Base-by-base conservation (phyloP, 2,797 vertebrate genomes). In the Pseudochromis fuscus region DNA sequence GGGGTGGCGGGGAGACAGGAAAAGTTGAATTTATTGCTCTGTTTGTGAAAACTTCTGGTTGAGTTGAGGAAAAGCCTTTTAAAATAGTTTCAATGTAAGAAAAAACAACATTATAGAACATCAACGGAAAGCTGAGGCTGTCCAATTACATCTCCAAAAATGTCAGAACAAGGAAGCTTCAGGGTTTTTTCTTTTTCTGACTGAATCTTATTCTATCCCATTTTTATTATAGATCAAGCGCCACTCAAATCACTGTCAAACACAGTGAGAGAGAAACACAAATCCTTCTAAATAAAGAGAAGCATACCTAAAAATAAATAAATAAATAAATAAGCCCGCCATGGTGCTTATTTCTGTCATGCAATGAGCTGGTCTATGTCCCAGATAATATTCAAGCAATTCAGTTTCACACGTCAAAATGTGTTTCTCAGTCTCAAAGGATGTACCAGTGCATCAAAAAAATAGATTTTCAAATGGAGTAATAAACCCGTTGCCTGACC, bases 221-320 rank as follows among this genome's bases (percentile, higher is more conserved):
- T 77, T 79, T 75, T 76, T 79, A 85, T 80, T 50, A 73, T 53
- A 77, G 59, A 86, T 88, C 75, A 84, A 74, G 55, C 9, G 21
- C 21, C 4, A 1, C 16, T 37, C 42, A 79, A 85, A 79, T 77
- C 65, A 59, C 33, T 66, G 66, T 63, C 48, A 56, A 59, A 60
- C 40, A 60, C 5, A 11, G 12, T 35, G 35, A 69, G n/a, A 67
- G 18, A 7, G 37, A 67, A 52, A 66, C 57, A 76, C 21, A 68
- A 79, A 66, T 76, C 57, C 25, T 23, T 76, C 24, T 16, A 24
- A 67, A 66, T 62, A 73, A 77, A 82, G 64, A 67, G 59, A 79
- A 66, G 24, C 25, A 67, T 24, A 83, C 44, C 46, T 75, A 64
- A 72, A 40, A 74, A 21, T 66, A 70, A 80, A n/a, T n/a, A n/a